phyloP scores from a whole-genome alignment of 2,113 vertebrate genomes.

The Trogon melanurus region DNA sequence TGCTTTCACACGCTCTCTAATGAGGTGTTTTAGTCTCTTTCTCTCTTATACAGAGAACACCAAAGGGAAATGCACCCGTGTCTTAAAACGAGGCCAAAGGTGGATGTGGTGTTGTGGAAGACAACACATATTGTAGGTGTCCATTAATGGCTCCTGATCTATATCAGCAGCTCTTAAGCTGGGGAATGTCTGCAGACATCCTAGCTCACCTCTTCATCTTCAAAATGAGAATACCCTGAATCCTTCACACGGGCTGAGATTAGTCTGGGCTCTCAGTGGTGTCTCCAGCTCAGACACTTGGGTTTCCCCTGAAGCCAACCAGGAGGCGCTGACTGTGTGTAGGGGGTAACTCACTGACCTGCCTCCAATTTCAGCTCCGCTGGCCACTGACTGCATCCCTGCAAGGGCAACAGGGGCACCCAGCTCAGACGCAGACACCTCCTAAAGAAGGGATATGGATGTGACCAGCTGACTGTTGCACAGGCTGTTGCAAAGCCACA shows the following conservation, averaged over 20 bases:
- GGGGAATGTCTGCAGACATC: not conserved
- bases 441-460: not conserved
- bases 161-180: not conserved
- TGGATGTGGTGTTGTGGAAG: not conserved
- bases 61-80: not conserved
- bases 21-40: not conserved
- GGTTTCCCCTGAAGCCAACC: not conserved
- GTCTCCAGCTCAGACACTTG: not conserved
- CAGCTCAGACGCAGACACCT: not conserved
- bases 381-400: not conserved
- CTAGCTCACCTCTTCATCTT: not conserved
- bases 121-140: not conserved
- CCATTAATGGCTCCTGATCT: slow-evolving; percentile 12
- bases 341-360: not conserved
- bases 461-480: not conserved
- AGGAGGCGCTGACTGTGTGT: not conserved
- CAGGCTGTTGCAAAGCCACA: not conserved
- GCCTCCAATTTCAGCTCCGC: accelerated
- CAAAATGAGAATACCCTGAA: not conserved
- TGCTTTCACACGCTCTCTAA: not conserved
- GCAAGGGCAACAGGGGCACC: not conserved
- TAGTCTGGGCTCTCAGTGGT: not conserved
- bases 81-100: not conserved
- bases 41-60: not conserved
- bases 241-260: not conserved